These are phyloP conservation scores for Calonectris borealis DNA, from an alignment of 2,113 vertebrate species.

Conservation along the genomic window DNA sequence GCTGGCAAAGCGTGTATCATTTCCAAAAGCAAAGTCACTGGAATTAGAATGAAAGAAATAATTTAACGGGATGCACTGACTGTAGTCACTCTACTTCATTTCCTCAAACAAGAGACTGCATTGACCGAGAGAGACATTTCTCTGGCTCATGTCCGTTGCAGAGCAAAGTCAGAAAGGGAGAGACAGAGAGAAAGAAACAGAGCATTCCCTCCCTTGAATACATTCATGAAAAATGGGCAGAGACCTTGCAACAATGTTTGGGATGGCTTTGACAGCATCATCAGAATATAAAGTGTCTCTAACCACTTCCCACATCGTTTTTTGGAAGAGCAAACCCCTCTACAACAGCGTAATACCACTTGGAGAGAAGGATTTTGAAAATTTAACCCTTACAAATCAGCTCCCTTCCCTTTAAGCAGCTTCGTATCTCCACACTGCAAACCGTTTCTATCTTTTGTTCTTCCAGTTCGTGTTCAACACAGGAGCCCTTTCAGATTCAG, in stretches of 20 bases:
- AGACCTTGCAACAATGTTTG: neutral
- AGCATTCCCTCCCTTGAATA: neutral
- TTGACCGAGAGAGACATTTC: slow-evolving; percentile 8
- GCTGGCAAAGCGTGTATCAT: neutral
- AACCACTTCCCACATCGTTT: neutral
- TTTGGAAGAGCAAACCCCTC: neutral
- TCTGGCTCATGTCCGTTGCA: slow-evolving; percentile 28
- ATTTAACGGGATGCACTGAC: slow-evolving; percentile 20
- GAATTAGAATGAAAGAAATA: slow-evolving; percentile 31
- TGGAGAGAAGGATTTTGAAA: neutral
- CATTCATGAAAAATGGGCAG: neutral
- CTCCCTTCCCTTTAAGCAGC: neutral
- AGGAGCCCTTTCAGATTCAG: neutral
- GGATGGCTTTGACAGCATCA: neutral
- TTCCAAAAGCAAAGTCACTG: slow-evolving; percentile 8
- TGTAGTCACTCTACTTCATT: slow-evolving; percentile 2
- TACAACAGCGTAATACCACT: neutral
- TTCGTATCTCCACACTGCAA: neutral
- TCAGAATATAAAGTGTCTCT: neutral
- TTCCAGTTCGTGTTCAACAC: neutral
- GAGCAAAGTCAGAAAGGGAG: slow-evolving; percentile 11
- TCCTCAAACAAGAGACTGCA: slow-evolving; percentile 41
- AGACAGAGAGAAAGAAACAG: neutral
- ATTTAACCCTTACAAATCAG: neutral
- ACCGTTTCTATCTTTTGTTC: neutral